Evolutionary conservation across 2,888 invertebrate species (phyloP).

Genomic region (Sabatieria punctata): DNA sequence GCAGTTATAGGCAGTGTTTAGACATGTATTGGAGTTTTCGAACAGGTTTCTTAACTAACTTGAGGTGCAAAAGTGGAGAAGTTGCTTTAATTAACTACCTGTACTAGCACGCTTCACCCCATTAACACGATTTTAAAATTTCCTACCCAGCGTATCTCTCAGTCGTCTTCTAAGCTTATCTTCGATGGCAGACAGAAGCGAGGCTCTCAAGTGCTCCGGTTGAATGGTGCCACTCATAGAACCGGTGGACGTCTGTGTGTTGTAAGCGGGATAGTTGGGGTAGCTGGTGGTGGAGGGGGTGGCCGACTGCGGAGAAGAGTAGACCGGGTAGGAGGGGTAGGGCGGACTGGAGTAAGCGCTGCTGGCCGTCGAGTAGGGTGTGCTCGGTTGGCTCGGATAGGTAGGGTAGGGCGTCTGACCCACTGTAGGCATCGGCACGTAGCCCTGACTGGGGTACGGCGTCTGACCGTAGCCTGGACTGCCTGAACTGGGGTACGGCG

Average conservation of each 20-base stretch:
- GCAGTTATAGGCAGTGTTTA: no score
- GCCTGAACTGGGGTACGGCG: conserved; percentile 14
- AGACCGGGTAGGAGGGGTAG: conserved; percentile 17
- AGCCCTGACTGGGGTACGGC: conserved; percentile 11
- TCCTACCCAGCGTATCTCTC: conserved; percentile 68
- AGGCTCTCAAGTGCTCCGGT: conserved; percentile 83
- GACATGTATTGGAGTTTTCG: no score
- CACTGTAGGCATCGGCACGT: neutral
- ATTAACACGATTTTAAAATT: neutral
- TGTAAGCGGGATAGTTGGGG: neutral
- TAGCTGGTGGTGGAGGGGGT: neutral
- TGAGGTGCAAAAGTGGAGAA: no score
- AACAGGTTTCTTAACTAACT: no score
- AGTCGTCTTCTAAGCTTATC: conserved; percentile 73
- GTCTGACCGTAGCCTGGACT: conserved; percentile 2
- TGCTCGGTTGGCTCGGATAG: neutral
- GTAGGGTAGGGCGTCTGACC: neutral
- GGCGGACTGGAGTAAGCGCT: conserved; percentile 17
- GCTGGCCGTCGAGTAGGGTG: conserved; percentile 8
- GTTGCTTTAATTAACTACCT: no score
- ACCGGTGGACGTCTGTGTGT: conserved; percentile 12
- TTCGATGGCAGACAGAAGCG: conserved; percentile 79
- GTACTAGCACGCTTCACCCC: neutral
- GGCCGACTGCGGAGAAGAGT: neutral
- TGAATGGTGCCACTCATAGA: conserved; percentile 55